Percentiles rank a stretch among this genome's conserved stretches.
Conservation (phyloP, 2,797 vertebrate genomes). For the Hipposideros larvatus region DNA sequence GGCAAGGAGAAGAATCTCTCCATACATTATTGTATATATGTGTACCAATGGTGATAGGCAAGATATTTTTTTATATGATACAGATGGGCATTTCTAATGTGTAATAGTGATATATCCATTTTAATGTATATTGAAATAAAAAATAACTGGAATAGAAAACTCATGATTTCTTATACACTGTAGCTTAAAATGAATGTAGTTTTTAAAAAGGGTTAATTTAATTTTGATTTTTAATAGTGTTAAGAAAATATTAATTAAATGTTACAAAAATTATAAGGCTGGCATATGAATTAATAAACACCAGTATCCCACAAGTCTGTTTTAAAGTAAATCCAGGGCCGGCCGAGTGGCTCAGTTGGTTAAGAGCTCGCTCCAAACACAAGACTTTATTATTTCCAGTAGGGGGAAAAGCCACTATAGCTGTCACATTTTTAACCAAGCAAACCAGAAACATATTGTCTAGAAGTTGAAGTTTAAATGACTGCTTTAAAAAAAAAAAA, state of each 20-base stretch:
- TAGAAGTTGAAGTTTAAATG: background rate
- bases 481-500: background rate
- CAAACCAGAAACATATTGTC: background rate
- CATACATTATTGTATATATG: background rate
- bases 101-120: background rate
- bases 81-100: background rate
- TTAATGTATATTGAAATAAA: background rate
- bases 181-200: background rate
- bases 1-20: background rate
- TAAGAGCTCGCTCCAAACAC: background rate
- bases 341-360: too few relatives aligned
- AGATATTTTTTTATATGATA: background rate
- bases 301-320: background rate
- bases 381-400: background rate
- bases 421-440: background rate
- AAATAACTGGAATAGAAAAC: background rate
- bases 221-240: background rate
- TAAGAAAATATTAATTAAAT: slow-evolving; percentile 24
- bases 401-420: background rate
- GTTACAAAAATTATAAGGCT: background rate
- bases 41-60: background rate
- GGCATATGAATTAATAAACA: background rate
- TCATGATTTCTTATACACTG: background rate
- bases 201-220: background rate
- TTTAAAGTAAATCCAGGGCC: background rate